Evolutionary conservation across 1,140 invertebrate genomes (phyloP), one percentile per base, ranked within the genome.

Genomic region (Phymastichus coffea): DNA sequence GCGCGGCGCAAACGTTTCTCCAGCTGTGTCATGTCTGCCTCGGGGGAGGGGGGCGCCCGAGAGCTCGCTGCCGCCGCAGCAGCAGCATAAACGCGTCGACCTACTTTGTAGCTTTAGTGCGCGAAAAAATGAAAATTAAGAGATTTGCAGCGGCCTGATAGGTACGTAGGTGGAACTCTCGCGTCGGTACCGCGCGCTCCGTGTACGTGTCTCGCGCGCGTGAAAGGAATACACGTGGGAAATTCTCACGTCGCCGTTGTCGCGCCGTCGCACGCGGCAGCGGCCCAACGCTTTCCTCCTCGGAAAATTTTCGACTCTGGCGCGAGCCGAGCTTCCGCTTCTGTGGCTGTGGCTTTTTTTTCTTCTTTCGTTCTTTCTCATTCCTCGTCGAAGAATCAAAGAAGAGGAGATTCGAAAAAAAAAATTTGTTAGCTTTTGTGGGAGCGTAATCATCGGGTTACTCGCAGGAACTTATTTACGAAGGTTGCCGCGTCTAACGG

Each of bases 171-270:
- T 4, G 17, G 26, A 44, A 33, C 26, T 30, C 38, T 28, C 14
- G 52, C 9, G 23, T 3, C 0, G 15, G 22, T 28, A 19, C 1
- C 8, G 2, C 7, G 15, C 19, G 17, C n/a, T n/a, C n/a, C n/a
- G n/a, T n/a, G n/a, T n/a, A n/a, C n/a, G n/a, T n/a, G n/a, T n/a
- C n/a, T n/a, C n/a, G n/a, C n/a, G n/a, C n/a, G 22, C 15, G 30
- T 47, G 30, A 56, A 56, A 56, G 41, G 43, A 56, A 56, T 56
- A 47, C 53, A 56, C 43, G 53, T 56, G 53, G 30, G 43, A 56
- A 55, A 56, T 56, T 56, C 53, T 56, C 53, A 56, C 41, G 22
- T 37, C 41, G 28, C 28, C 10, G 22, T 22, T 44, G 44, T 33
- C 19, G 37, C 20, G 23, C 25, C 7, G 12, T 10, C 41, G 20